These are phyloP conservation scores for Sinosuthora webbiana DNA, from an alignment of 2,113 vertebrate genomes.

Conservation along the genomic window DNA sequence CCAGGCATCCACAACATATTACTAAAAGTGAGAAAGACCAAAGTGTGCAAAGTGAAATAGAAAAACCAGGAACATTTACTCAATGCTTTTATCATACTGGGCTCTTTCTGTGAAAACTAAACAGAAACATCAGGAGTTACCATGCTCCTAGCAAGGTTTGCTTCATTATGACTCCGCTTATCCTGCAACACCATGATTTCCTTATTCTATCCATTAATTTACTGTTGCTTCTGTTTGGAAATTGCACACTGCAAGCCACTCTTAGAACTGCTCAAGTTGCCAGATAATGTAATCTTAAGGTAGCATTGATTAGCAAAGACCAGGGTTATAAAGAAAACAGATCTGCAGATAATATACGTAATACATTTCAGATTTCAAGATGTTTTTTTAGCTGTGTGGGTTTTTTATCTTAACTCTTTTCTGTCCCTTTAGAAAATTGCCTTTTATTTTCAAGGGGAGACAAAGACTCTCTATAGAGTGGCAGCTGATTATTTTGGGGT, in stretches of 20 bases:
- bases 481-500: neutral
- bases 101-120: neutral
- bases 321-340: neutral
- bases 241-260: neutral
- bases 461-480: neutral
- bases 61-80: neutral
- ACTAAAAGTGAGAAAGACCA: neutral
- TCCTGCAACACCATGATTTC: neutral
- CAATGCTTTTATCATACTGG: neutral
- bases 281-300: neutral
- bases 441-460: neutral
- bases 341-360: neutral
- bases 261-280: neutral
- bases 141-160: neutral
- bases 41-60: neutral
- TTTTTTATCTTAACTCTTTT: neutral
- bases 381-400: neutral
- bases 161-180: neutral
- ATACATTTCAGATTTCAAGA: neutral
- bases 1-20: neutral
- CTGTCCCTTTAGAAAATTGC: neutral
- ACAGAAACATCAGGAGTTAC: neutral
- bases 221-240: neutral
- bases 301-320: neutral
- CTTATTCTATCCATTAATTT: neutral